These are phyloP conservation scores for Zoanthus sociatus DNA, from an alignment of 92 coral and sea anemone species.

Conservation along the genomic window DNA sequence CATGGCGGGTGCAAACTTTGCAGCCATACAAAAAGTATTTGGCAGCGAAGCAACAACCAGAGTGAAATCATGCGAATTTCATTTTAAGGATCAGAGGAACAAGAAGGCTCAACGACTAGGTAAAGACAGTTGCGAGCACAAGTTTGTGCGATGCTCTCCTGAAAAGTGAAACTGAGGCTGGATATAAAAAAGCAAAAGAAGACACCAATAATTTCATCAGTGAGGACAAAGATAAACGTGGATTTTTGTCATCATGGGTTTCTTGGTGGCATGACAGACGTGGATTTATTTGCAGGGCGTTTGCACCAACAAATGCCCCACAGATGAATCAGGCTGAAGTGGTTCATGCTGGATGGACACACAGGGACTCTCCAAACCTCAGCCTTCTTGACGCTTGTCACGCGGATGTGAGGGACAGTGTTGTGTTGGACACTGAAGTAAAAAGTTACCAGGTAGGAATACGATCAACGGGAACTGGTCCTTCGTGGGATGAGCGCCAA, in stretches of 20 bases:
- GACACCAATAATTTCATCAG: slow-evolving; percentile 21
- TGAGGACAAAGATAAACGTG: slow-evolving; percentile 10
- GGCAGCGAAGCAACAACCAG: slow-evolving; percentile 44
- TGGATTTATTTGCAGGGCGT: slow-evolving; percentile 70
- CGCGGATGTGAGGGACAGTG: slow-evolving; percentile 18
- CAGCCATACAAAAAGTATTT: background rate
- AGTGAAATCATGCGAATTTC: slow-evolving; percentile 42
- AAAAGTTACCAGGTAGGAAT: slow-evolving; percentile 12
- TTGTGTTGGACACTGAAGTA: background rate
- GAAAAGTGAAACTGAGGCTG: slow-evolving; percentile 23
- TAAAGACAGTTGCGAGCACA: slow-evolving; percentile 5
- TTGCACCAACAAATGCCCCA: slow-evolving; percentile 58
- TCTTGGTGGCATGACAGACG: slow-evolving; percentile 72
- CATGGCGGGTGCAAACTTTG: too few relatives aligned
- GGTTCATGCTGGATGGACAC: slow-evolving; percentile 74
- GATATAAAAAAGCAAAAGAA: slow-evolving; percentile 38
- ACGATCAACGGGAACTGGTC: slow-evolving; percentile 7
- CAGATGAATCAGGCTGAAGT: slow-evolving; percentile 78
- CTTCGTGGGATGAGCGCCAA: slow-evolving; percentile 3
- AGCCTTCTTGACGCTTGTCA: slow-evolving; percentile 30
- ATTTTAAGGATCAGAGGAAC: slow-evolving; percentile 44
- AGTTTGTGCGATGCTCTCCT: slow-evolving; percentile 11
- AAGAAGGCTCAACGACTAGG: slow-evolving; percentile 30
- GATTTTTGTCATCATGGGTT: slow-evolving; percentile 56
- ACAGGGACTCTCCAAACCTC: slow-evolving; percentile 38